Evolutionary conservation across 2,113 vertebrate species (phyloP).

Genomic region (Tragelaphus strepsiceros): DNA sequence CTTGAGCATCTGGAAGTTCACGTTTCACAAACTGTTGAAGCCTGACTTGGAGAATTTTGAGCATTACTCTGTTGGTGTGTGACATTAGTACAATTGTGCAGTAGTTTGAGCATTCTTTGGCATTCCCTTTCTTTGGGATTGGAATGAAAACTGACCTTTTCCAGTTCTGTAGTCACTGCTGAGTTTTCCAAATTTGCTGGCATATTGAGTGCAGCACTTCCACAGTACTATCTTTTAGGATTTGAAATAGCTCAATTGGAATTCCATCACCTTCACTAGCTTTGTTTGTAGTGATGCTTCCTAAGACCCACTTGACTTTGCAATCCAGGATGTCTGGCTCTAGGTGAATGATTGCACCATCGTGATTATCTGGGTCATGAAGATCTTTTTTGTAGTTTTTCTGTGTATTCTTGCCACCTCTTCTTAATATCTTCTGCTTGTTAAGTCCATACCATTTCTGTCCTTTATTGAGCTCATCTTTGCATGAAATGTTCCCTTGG

Average conservation of each 20-base stretch:
- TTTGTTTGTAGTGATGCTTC: neutral
- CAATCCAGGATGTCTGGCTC: neutral
- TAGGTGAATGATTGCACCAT: neutral
- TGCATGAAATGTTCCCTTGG: neutral
- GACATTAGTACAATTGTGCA: accelerated
- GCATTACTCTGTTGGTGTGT: neutral
- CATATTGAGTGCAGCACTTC: neutral
- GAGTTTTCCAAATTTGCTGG: neutral
- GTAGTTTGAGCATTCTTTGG: neutral
- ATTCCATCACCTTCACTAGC: neutral
- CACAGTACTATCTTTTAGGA: neutral
- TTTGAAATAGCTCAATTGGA: neutral
- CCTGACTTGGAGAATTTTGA: neutral
- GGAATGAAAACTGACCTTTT: neutral
- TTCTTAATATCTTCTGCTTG: neutral
- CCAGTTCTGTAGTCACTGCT: neutral
- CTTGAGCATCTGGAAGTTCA: neutral
- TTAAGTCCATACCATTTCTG: neutral
- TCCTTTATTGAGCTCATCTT: neutral
- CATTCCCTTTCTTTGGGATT: neutral
- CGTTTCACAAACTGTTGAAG: neutral
- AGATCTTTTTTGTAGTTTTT: neutral
- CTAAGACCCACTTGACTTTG: neutral
- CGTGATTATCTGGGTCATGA: neutral
- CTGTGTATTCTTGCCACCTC: neutral